A percentile compares a stretch with the other conserved stretches of the same genome.
These are phyloP conservation scores for Nasonia vitripennis DNA, from an alignment of 1,140 invertebrate species.

Conservation along the genomic window DNA sequence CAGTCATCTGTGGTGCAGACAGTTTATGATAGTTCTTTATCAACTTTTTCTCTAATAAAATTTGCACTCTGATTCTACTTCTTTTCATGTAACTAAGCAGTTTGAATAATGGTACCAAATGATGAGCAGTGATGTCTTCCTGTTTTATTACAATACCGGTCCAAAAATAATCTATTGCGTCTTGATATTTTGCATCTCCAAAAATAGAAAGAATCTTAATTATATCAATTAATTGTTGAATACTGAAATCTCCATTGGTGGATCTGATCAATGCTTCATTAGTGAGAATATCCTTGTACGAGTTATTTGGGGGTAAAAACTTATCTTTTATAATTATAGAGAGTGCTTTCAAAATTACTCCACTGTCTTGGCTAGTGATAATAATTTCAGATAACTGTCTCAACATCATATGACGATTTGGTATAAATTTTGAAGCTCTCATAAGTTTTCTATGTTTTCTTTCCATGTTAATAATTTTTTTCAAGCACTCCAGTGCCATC, in stretches of 20 bases:
- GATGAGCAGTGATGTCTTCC: conserved; percentile 77
- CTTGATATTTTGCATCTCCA: conserved; percentile 71
- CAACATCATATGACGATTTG: conserved; percentile 43
- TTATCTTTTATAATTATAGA: conserved; percentile 67
- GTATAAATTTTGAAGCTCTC: conserved; percentile 56
- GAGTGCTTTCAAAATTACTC: conserved; percentile 73
- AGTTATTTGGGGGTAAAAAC: conserved; percentile 69
- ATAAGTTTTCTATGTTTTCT: conserved; percentile 64
- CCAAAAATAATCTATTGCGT: conserved; percentile 82
- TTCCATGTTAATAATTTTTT: conserved; percentile 76
- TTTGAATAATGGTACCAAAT: conserved; percentile 78
- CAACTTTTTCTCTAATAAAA: conserved; percentile 79
- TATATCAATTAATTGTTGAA: conserved; percentile 80
- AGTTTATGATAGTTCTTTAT: conserved; percentile 78
- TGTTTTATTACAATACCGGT: conserved; percentile 79
- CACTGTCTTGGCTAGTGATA: conserved; percentile 65
- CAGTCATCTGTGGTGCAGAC: conserved; percentile 74
- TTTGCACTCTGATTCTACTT: conserved; percentile 79
- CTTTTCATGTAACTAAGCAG: conserved; percentile 77
- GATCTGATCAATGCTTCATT: conserved; percentile 79
- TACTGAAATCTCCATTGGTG: conserved; percentile 77
- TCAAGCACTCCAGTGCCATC: conserved; percentile 74
- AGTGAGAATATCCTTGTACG: conserved; percentile 76
- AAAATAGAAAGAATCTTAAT: conserved; percentile 68
- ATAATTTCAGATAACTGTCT: conserved; percentile 73